These are phyloP conservation scores for Laothoe populi DNA, from an alignment of 2,888 invertebrate species.

Conservation along the genomic window DNA sequence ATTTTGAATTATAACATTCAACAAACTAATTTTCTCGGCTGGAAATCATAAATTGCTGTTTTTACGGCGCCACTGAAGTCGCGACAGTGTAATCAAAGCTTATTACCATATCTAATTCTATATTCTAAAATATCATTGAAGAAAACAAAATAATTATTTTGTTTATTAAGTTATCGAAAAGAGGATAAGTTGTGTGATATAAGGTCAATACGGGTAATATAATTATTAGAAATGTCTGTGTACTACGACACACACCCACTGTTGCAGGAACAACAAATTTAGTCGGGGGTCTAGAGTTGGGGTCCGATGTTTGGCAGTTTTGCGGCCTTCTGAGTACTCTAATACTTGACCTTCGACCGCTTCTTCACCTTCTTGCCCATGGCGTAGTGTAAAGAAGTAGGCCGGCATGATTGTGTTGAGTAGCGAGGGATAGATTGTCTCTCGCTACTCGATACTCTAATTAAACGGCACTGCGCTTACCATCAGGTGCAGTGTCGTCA, in stretches of 20 bases:
- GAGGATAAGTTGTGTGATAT: neutral
- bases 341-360: too few species aligned
- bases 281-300: too few species aligned
- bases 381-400: too few species aligned
- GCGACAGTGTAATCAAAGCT: conserved; percentile 9
- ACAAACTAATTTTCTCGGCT: conserved; percentile 6
- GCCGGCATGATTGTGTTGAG: too few species aligned
- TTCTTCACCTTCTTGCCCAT: too few species aligned
- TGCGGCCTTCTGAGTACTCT: too few species aligned
- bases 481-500: too few species aligned
- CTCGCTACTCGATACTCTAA: too few species aligned
- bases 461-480: too few species aligned
- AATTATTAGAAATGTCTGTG: conserved; percentile 11
- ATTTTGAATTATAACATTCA: neutral
- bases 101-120: neutral
- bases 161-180: conserved; percentile 1
- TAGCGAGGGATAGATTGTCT: too few species aligned
- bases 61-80: conserved; percentile 1
- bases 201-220: conserved; percentile 6
- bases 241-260: too few species aligned
- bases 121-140: neutral
- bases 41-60: neutral
- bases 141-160: conserved; percentile 14
- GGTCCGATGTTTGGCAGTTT: too few species aligned
- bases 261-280: neutral